These are phyloP conservation scores for Acronicta leporina DNA, from an alignment of 2,888 invertebrate genomes.

Conservation along the genomic window DNA sequence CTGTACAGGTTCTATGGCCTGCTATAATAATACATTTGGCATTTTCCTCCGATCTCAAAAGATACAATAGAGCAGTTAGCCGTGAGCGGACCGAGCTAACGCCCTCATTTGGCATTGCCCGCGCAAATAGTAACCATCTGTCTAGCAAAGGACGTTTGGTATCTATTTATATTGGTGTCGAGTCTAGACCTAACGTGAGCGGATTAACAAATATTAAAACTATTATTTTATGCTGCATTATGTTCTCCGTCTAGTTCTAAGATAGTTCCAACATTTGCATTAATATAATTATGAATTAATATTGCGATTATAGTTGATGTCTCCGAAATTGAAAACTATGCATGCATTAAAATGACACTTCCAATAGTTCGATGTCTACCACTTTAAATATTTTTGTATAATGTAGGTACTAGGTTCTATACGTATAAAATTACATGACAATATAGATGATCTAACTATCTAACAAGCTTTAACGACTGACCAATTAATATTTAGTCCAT, in stretches of 20 bases:
- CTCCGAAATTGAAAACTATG: constrained; percentile 41
- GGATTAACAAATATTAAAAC: constrained; percentile 42
- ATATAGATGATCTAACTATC: constrained; percentile 34
- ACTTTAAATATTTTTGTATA: constrained; percentile 13
- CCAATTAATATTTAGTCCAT: constrained; percentile 39
- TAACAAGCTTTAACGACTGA: constrained; percentile 23
- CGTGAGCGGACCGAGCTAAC: constrained; percentile 55
- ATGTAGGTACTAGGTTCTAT: constrained; percentile 32
- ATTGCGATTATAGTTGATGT: constrained; percentile 34
- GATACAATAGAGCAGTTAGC: constrained; percentile 45
- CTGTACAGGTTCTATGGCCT: not conserved
- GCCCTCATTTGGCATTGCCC: constrained; percentile 65
- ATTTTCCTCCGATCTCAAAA: constrained; percentile 16
- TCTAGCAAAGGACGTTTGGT: constrained; percentile 55
- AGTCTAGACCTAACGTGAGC: constrained; percentile 37
- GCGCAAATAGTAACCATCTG: constrained; percentile 59
- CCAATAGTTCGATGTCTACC: too few relatives aligned
- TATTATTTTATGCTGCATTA: constrained; percentile 11
- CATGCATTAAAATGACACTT: too few relatives aligned
- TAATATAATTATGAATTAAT: not conserved
- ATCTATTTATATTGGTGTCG: constrained; percentile 44
- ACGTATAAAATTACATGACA: constrained; percentile 37
- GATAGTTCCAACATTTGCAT: too few relatives aligned
- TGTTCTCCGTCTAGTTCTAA: constrained; percentile 6
- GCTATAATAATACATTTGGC: not conserved